A percentile compares a stretch with the other conserved stretches of the same genome.
phyloP scores from a whole-genome alignment of 2,888 invertebrate genomes.

The Aelia acuminata region DNA sequence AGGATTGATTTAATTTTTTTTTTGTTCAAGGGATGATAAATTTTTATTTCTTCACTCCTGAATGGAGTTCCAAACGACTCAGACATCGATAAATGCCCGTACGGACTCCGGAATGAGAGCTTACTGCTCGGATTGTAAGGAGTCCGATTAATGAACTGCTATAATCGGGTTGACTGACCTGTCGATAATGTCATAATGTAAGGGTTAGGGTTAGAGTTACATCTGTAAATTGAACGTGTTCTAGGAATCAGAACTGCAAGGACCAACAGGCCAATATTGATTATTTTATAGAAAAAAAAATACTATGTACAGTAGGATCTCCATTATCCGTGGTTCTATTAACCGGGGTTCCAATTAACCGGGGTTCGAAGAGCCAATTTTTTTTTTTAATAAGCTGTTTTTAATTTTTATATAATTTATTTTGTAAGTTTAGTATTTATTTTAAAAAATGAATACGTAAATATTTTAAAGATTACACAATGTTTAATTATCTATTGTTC shows the following conservation, averaged over 20 bases:
- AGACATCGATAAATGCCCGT: not conserved
- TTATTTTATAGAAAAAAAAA: not conserved
- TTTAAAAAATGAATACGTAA: no score
- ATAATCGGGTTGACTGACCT: not conserved
- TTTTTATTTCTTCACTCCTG: not conserved
- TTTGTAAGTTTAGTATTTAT: no score
- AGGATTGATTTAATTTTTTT: not conserved
- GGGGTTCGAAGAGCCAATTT: no score
- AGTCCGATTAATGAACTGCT: constrained; percentile 30
- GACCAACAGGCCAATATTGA: not conserved
- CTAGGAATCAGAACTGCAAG: not conserved
- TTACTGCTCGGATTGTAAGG: not conserved
- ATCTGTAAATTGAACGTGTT: not conserved
- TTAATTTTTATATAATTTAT: no score
- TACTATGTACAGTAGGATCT: no score
- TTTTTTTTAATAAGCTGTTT: no score
- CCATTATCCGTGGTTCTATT: no score
- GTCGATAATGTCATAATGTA: not conserved
- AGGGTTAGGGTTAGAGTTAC: not conserved
- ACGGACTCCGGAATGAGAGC: not conserved
- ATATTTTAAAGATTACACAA: no score
- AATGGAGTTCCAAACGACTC: not conserved
- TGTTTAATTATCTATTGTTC: no score
- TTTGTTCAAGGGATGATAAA: not conserved
- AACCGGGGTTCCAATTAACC: no score